Percentiles rank a stretch among this genome's conserved stretches.
These are phyloP conservation scores for Murina feae DNA, from an alignment of 2,113 vertebrate species.

Conservation along the genomic window DNA sequence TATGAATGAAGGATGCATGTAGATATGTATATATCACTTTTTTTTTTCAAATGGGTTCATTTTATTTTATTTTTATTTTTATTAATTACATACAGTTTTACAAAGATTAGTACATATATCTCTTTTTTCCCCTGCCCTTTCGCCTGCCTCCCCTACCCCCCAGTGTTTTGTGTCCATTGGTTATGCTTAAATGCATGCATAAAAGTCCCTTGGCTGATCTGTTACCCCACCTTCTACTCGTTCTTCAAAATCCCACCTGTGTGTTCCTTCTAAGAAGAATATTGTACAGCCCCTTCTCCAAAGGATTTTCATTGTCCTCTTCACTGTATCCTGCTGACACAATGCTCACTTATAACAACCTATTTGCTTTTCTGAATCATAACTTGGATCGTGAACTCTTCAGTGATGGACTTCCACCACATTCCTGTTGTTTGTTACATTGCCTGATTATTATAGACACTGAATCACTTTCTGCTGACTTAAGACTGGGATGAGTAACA, in stretches of 20 bases:
- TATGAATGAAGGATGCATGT: not conserved
- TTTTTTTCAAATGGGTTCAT: too few relatives aligned
- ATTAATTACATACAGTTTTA: too few relatives aligned
- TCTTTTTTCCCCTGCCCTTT: too few relatives aligned
- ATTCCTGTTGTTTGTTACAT: not conserved
- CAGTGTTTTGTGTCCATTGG: too few relatives aligned
- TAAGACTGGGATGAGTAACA: not conserved
- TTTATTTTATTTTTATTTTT: too few relatives aligned
- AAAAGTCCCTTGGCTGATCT: too few relatives aligned
- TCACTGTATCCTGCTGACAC: not conserved
- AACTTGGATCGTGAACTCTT: not conserved
- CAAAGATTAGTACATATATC: too few relatives aligned
- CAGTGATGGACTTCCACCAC: fast-evolving
- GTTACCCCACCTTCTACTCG: too few relatives aligned
- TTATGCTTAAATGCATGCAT: too few relatives aligned
- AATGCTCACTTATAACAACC: not conserved
- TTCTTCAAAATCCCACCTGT: not conserved
- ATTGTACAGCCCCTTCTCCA: not conserved
- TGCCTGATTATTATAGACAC: not conserved
- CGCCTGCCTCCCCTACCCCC: too few relatives aligned
- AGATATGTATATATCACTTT: not conserved
- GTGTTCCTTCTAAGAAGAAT: not conserved
- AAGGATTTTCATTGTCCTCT: not conserved
- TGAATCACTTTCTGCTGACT: not conserved
- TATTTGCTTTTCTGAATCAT: not conserved